These are phyloP conservation scores for Panulirus ornatus DNA, from an alignment of 1,140 invertebrate genomes.

Conservation along the genomic window DNA sequence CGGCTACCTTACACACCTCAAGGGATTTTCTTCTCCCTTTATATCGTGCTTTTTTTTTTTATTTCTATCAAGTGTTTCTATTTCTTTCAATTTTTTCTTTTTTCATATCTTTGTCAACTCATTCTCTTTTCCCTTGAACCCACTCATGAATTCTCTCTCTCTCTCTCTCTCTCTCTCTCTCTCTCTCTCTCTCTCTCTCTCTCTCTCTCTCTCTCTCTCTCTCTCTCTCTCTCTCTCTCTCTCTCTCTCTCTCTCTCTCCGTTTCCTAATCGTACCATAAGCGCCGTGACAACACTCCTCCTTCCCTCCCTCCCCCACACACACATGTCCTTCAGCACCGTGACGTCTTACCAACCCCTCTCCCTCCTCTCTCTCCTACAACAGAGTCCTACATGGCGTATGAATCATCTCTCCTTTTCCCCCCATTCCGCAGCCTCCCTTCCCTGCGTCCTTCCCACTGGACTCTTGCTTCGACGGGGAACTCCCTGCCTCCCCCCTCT, in stretches of 20 bases:
- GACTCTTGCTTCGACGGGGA: not conserved
- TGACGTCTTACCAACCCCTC: not conserved
- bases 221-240: conserved; percentile 7
- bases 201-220: not conserved
- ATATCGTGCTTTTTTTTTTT: too few relatives aligned
- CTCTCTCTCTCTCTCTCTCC: conserved; percentile 24
- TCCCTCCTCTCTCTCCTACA: not conserved
- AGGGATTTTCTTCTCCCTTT: too few relatives aligned
- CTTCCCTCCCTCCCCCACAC: not conserved
- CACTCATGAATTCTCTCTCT: not conserved
- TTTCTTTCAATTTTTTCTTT: not conserved
- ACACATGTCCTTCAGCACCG: too few relatives aligned
- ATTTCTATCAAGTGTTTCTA: too few relatives aligned
- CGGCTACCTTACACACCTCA: too few relatives aligned
- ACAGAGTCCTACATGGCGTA: not conserved
- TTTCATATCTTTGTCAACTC: not conserved
- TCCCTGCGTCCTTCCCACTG: not conserved
- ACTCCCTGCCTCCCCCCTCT: too few relatives aligned
- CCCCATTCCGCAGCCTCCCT: not conserved
- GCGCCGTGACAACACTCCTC: too few relatives aligned
- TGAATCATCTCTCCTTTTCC: not conserved
- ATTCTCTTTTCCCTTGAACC: not conserved
- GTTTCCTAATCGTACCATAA: too few relatives aligned
- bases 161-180: not conserved
- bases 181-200: not conserved